Conservation (phyloP, 2,113 vertebrate genomes). For the Odocoileus virginianus region DNA sequence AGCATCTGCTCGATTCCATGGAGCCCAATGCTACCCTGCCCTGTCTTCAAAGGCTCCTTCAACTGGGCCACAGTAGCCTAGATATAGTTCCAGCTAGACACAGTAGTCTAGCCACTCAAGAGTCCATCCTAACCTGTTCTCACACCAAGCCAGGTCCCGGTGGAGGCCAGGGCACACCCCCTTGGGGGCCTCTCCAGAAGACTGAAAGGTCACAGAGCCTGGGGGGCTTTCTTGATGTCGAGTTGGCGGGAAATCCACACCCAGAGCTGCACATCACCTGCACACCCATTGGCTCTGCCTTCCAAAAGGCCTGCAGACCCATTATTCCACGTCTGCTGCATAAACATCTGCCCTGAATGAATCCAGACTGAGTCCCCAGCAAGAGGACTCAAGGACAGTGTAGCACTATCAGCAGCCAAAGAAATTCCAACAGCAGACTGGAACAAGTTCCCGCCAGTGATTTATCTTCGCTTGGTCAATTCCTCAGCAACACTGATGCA, state of each 20-base stretch:
- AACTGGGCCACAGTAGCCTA: background rate
- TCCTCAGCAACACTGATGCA: conserved; percentile 72
- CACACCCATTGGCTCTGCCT: background rate
- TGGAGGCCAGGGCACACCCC: background rate
- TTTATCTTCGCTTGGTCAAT: conserved; percentile 73
- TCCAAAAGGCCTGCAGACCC: background rate
- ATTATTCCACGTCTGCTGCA: background rate
- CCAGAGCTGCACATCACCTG: background rate
- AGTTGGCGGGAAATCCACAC: background rate
- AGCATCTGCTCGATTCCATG: background rate
- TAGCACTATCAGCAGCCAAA: background rate
- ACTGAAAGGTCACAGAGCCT: background rate
- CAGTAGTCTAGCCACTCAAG: background rate
- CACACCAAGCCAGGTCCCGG: background rate
- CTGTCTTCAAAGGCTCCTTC: background rate
- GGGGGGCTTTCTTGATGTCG: background rate
- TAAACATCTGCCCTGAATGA: background rate
- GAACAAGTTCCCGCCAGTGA: conserved; percentile 66
- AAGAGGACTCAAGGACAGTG: background rate
- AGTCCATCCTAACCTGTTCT: background rate
- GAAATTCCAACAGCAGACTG: conserved; percentile 46
- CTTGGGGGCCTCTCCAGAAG: rapidly evolving
- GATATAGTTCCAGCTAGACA: background rate
- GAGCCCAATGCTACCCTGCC: background rate
- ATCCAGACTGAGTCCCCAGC: background rate